Evolutionary conservation across 2,113 vertebrate species (phyloP).

Genomic region (Empidonax traillii): DNA sequence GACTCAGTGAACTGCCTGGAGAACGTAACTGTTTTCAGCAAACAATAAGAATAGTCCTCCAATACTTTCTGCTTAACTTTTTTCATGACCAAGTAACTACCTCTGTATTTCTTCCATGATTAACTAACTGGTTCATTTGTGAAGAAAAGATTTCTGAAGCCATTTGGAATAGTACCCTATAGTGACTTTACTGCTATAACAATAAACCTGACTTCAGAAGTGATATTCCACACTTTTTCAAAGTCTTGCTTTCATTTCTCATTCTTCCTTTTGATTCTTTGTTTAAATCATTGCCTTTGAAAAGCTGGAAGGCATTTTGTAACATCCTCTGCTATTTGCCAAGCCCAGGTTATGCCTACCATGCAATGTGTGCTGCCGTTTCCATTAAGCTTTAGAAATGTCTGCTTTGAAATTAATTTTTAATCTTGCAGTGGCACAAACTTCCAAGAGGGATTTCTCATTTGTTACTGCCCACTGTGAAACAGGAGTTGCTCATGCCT

Average conservation of each 20-base stretch:
- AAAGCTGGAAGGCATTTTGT: conserved; percentile 3
- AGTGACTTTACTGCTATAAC: neutral
- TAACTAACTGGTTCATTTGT: neutral
- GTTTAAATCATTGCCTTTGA: conserved; percentile 6
- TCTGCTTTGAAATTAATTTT: conserved; percentile 24
- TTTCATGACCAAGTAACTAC: neutral
- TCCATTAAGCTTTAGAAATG: conserved; percentile 4
- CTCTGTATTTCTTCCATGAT: neutral
- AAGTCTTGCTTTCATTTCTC: neutral
- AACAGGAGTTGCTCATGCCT: neutral
- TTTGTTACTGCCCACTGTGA: neutral
- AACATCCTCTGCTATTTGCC: conserved; percentile 3
- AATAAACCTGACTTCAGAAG: neutral
- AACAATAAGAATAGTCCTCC: neutral
- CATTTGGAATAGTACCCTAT: neutral
- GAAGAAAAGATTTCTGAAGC: neutral
- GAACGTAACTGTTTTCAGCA: neutral
- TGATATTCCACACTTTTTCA: neutral
- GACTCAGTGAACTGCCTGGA: neutral
- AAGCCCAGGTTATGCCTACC: neutral
- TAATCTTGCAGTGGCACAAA: neutral
- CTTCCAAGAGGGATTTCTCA: neutral
- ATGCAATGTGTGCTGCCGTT: neutral
- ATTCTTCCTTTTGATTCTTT: conserved; percentile 15
- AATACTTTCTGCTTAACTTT: neutral